Base-by-base conservation (phyloP, 2,797 vertebrate species). In the Falco novaeseelandiae region DNA sequence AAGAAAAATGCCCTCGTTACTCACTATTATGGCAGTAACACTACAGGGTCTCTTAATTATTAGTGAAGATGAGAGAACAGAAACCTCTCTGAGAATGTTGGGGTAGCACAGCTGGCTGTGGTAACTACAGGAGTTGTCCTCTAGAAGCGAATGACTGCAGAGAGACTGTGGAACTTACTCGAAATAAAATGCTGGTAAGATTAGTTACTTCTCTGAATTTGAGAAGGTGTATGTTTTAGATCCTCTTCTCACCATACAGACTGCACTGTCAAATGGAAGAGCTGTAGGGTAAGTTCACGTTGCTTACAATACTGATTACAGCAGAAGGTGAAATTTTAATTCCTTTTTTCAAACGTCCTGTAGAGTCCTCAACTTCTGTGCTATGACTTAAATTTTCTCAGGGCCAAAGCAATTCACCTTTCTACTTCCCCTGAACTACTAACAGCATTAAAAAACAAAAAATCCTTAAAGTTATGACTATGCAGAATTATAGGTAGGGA, bases 31-130 rank as follows among this genome's bases (percentile, higher is more conserved):
- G 9, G 49, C 52, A 66, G 34, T 38, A 82, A 17, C 14, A 8
- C 52, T 32, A 20, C 10, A 32, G 26, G 9, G 44, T 70, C 44
- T 73, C 40, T 13, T 26, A 62, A 13, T 46, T 63, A 36, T 3
- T 34, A 72, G 59, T 36, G 36, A 63, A 65, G 57, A 59, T 1
- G 2, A 32, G 44, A 69, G 49, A 61, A 34, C 9, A 55, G 55
- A 72, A 57, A 21, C 8, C 17, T 2, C 25, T 9, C 2, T 19
- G 34, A 70, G 6, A 25, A 5, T 0, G 9, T 40, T 17, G 27
- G 63, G 69, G 17, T 62, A 74, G 66, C 51, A 18, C 55, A 55
- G 32, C 42, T 57, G 48, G 52, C 67, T 71, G n/a, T 40, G 63
- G 29, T 25, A 59, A 3, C 26, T 46, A 2, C 4, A 5, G 36